phyloP scores from a whole-genome alignment of 2,888 invertebrate species.

The Strigamia transsilvanica region DNA sequence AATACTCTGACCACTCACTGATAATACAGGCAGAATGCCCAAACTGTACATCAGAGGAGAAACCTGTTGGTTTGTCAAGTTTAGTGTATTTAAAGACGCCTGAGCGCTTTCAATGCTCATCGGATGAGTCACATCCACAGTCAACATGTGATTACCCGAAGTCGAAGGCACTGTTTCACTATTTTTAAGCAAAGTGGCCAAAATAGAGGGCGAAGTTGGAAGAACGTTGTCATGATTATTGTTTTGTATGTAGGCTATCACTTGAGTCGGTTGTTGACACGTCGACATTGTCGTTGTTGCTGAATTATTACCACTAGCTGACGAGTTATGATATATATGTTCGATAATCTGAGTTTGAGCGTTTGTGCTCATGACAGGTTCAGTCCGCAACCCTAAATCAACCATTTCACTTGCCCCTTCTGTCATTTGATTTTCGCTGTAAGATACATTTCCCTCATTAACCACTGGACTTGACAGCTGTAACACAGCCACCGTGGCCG shows the following conservation, averaged over 20 bases:
- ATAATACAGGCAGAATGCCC: not conserved
- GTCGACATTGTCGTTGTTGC: not conserved
- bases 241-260: conserved; percentile 42
- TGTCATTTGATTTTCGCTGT: not conserved
- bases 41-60: not conserved
- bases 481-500: conserved; percentile 34
- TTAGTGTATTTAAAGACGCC: not conserved
- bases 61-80: conserved; percentile 11
- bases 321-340: conserved; percentile 52
- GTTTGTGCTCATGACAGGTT: not conserved
- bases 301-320: not conserved
- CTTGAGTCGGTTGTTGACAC: conserved; percentile 20
- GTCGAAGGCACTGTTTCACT: not conserved
- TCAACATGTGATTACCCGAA: not conserved
- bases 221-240: not conserved
- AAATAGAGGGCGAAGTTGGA: conserved; percentile 21
- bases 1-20: not conserved
- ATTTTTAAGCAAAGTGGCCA: conserved; percentile 11
- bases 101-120: not conserved
- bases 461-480: conserved; percentile 54
- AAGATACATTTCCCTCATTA: not conserved
- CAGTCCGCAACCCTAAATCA: not conserved
- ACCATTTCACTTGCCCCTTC: not conserved
- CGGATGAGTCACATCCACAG: not conserved
- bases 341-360: conserved; percentile 53